A percentile compares a stretch with the other conserved stretches of the same genome.
These are phyloP conservation scores for Octonoba sinensis DNA, from an alignment of 2,888 invertebrate genomes.

Conservation along the genomic window DNA sequence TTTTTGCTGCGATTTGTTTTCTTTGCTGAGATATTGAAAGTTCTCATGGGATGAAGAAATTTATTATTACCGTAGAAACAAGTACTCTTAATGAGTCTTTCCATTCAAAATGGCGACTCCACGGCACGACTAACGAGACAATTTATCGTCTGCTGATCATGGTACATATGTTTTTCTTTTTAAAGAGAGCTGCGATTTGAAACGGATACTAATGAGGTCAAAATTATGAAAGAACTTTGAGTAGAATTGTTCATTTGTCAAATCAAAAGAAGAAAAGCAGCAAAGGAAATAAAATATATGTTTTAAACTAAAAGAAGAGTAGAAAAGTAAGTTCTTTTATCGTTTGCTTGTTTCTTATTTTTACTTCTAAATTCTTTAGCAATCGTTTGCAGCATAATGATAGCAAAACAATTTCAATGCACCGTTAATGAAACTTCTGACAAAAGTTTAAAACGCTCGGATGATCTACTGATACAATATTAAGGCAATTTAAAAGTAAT, in stretches of 20 bases:
- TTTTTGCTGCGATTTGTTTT: too few species aligned
- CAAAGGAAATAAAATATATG: constrained; percentile 25
- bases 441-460: too few species aligned
- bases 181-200: constrained; percentile 25
- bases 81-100: constrained; percentile 48
- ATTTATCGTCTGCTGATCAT: constrained; percentile 38
- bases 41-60: too few species aligned
- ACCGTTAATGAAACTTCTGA: constrained; percentile 21
- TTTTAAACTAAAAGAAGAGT: constrained; percentile 29
- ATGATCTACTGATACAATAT: too few species aligned
- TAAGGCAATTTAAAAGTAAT: too few species aligned
- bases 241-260: constrained; percentile 57
- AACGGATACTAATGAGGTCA: constrained; percentile 51
- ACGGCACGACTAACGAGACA: constrained; percentile 51
- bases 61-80: constrained; percentile 2
- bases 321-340: too few species aligned
- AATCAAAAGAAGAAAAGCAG: constrained; percentile 13
- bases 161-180: constrained; percentile 16
- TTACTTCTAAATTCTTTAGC: constrained; percentile 11
- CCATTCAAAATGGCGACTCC: constrained; percentile 39
- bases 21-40: too few species aligned
- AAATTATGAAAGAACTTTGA: constrained; percentile 54
- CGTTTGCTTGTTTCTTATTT: neutral
- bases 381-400: constrained; percentile 42
- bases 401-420: constrained; percentile 36